These are phyloP conservation scores for Myotis brandtii DNA, from an alignment of 2,113 vertebrate genomes.

Conservation along the genomic window DNA sequence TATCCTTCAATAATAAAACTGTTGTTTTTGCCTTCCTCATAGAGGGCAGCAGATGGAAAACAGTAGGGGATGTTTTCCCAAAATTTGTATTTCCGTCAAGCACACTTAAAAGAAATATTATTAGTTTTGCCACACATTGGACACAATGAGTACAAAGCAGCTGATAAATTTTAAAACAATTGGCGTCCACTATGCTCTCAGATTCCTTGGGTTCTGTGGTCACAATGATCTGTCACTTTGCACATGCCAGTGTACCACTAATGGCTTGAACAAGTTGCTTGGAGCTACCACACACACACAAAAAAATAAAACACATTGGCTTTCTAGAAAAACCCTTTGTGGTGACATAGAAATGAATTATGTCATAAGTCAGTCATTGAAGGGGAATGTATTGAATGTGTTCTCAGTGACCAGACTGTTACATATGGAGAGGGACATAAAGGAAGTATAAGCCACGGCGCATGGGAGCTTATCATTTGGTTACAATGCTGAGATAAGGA, in stretches of 20 bases:
- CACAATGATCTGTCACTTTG: background rate
- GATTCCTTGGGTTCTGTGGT: background rate
- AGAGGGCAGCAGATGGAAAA: constrained; percentile 60
- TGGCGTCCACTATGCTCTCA: background rate
- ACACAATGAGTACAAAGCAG: background rate
- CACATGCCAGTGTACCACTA: background rate
- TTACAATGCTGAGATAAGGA: background rate
- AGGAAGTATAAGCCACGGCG: background rate
- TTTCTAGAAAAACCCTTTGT: background rate
- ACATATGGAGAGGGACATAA: background rate
- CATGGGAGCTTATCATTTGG: background rate
- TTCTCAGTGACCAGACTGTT: background rate
- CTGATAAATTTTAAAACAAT: constrained; percentile 14
- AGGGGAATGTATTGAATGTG: background rate
- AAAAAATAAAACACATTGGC: too few species aligned
- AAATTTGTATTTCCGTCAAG: constrained; percentile 28
- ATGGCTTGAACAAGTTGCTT: background rate
- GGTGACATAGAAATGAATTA: background rate
- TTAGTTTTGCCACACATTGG: constrained; percentile 21
- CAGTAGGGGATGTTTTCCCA: constrained; percentile 15
- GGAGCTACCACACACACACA: background rate
- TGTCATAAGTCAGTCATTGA: background rate
- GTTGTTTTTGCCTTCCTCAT: background rate
- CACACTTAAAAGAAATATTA: constrained; percentile 8
- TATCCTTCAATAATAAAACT: background rate